Evolutionary conservation across 2,888 invertebrate species (phyloP).

Genomic region (Hydroisotoma schaefferi): DNA sequence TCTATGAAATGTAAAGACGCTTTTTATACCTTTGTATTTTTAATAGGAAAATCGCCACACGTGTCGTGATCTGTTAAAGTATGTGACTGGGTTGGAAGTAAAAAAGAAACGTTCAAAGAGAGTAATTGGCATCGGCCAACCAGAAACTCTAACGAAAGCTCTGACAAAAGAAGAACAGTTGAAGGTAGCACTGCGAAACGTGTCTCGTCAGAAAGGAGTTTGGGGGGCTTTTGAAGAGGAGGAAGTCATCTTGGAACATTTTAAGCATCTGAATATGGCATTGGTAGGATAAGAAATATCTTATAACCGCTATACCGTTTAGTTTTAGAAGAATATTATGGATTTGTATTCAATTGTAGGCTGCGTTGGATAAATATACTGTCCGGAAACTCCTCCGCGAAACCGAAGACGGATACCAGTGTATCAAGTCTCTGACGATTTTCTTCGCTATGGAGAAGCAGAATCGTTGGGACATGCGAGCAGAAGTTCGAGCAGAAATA

Average conservation of each 20-base stretch:
- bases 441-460: slow-evolving; percentile 22
- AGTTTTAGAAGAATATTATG: background rate
- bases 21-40: background rate
- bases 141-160: background rate
- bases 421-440: slow-evolving; percentile 9
- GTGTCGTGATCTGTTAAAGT: background rate
- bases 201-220: slow-evolving; percentile 16
- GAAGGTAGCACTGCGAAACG: slow-evolving; percentile 3
- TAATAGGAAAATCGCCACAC: background rate
- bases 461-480: too few relatives aligned
- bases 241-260: slow-evolving; percentile 3
- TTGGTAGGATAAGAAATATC: slow-evolving; percentile 6
- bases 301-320: background rate
- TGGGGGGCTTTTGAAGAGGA: slow-evolving; percentile 29
- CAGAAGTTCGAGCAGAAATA: slow-evolving; percentile 13
- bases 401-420: slow-evolving; percentile 10
- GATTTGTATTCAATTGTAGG: slow-evolving; percentile 4
- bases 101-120: background rate
- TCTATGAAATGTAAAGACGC: background rate
- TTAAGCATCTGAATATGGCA: slow-evolving; percentile 8
- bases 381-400: background rate
- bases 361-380: slow-evolving; percentile 4
- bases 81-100: background rate
- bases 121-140: too few relatives aligned
- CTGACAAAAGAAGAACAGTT: slow-evolving; percentile 8